Evolutionary conservation across 2,797 vertebrate genomes (phyloP).

Genomic region (Lemur catta): DNA sequence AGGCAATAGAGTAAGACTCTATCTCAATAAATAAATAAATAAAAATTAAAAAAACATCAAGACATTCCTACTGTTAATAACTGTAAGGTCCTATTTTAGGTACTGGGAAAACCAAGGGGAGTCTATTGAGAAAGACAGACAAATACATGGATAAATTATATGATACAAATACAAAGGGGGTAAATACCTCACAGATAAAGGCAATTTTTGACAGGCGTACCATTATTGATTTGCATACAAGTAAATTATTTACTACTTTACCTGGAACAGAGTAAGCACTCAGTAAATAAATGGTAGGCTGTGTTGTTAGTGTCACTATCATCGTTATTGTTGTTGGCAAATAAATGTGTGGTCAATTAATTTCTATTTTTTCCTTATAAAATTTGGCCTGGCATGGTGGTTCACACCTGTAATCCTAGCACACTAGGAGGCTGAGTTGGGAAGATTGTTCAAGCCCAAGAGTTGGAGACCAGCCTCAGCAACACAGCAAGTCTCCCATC

Average conservation of each 20-base stretch:
- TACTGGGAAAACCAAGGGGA: not conserved
- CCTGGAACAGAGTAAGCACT: not conserved
- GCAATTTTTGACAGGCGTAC: not conserved
- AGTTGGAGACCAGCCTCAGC: not conserved
- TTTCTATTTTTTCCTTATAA: not conserved
- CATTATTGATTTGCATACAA: not conserved
- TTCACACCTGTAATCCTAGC: not conserved
- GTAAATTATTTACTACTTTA: not conserved
- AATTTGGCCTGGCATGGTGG: not conserved
- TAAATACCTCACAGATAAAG: not conserved
- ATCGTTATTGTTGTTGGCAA: not conserved
- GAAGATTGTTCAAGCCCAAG: not conserved
- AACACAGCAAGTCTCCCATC: not conserved
- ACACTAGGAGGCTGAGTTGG: not conserved
- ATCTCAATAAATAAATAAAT: too few relatives aligned
- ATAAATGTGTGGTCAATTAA: not conserved
- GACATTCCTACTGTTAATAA: not conserved
- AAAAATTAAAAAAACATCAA: not conserved
- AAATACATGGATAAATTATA: not conserved
- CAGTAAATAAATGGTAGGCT: not conserved
- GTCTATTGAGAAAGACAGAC: not conserved
- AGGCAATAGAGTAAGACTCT: too few relatives aligned
- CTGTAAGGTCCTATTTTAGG: not conserved
- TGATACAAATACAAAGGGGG: not conserved
- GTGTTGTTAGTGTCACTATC: not conserved